Evolutionary conservation across 2,888 invertebrate genomes (phyloP), one percentile per base, ranked within the genome.

Genomic region (Frankliniella intonsa): DNA sequence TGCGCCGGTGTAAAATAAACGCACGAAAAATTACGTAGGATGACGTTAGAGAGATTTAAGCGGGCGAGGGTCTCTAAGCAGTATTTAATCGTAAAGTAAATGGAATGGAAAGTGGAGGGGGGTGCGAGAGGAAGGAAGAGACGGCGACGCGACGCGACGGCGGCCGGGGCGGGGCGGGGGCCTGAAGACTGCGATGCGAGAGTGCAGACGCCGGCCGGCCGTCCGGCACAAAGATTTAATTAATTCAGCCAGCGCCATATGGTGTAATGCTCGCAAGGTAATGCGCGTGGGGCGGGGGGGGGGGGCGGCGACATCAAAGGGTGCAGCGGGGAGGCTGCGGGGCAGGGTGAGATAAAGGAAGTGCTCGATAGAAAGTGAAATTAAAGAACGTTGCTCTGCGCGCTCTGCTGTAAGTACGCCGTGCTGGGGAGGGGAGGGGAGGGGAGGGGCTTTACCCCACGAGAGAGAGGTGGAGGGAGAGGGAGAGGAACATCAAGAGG

Each of bases 211-310:
- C 55, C 55, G 55, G 11, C 8, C 55, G 55, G 17, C 55, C 55
- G 55, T 14, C 19, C 17, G 55, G 17, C 55, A 14, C 14, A 19
- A 55, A n/a, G 62, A 22, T 76, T 76, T 22, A 76, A 76, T 76
- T 76, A 76, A 76, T 76, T 76, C 69, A 25, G 55, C 55, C 55
- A 55, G 69, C n/a, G 69, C 69, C 69, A 76, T 76, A 76, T 76
- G 69, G 69, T 76, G 69, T 76, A 22, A 76, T 76, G 69, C 62
- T 17, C 62, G 62, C 62, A 76, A 76, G 69, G 69, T 76, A 76
- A 76, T 76, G 69, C 25, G 25, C 25, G n/a, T 0, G 69, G 22
- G 25, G 69, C 8, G 25, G 25, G 69, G 22, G 25, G 25, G 12
- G 69, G 25, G 69, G 25, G 69, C 69, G 69, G 69, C 69, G 3